phyloP scores from a whole-genome alignment of 2,113 vertebrate species.

The Tinamus guttatus region DNA sequence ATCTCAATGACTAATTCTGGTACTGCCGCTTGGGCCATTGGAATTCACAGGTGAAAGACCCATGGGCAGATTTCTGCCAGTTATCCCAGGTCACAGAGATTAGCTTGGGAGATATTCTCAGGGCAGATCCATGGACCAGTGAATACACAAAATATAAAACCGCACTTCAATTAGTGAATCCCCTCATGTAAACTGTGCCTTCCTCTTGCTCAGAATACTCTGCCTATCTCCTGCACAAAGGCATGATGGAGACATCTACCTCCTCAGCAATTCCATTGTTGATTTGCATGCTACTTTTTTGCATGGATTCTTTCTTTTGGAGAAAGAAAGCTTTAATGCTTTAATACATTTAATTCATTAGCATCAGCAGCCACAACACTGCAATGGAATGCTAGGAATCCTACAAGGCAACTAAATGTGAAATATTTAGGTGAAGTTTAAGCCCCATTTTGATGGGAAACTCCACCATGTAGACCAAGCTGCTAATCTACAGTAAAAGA shows the following conservation, averaged over 20 bases:
- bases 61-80: not conserved
- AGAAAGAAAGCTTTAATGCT: too few species aligned
- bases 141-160: not conserved
- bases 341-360: not conserved
- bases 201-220: not conserved
- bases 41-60: not conserved
- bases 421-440: not conserved
- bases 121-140: not conserved
- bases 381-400: not conserved
- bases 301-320: not conserved
- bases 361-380: not conserved
- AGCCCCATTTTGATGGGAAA: not conserved
- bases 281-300: not conserved
- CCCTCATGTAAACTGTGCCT: not conserved
- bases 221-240: not conserved
- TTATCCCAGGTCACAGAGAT: not conserved
- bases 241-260: not conserved
- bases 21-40: not conserved
- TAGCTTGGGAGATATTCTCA: not conserved
- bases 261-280: not conserved
- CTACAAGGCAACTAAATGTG: not conserved
- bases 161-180: not conserved
- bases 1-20: not conserved
- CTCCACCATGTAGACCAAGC: not conserved
- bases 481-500: not conserved